phyloP scores from a whole-genome alignment of 2,113 vertebrate genomes.

The Callithrix jacchus region DNA sequence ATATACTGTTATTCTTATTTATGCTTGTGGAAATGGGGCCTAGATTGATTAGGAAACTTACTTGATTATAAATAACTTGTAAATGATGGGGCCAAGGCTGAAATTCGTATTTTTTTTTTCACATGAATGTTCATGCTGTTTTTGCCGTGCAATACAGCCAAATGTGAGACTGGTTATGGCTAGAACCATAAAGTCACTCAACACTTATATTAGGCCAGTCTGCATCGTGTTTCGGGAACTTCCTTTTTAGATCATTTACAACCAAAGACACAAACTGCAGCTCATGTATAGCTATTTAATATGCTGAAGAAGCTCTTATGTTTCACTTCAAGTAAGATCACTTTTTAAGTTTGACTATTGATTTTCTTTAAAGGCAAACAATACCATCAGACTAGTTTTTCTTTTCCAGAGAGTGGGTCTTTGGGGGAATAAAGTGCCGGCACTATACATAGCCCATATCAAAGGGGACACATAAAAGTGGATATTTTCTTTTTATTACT shows the following conservation, averaged over 20 bases:
- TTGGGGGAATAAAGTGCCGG: constrained; percentile 38
- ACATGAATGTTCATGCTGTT: background rate
- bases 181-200: background rate
- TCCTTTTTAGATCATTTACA: constrained; percentile 19
- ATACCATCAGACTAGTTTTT: constrained; percentile 58
- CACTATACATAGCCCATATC: constrained; percentile 63
- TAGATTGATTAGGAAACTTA: background rate
- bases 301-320: background rate
- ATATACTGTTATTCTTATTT: background rate
- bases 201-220: background rate
- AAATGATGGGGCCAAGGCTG: background rate
- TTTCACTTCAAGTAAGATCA: constrained; percentile 34
- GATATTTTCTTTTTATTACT: constrained; percentile 79
- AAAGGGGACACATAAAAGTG: constrained; percentile 76
- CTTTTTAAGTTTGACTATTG: constrained; percentile 60
- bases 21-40: background rate
- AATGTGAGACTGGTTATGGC: background rate
- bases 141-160: background rate
- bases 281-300: background rate
- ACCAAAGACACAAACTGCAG: background rate
- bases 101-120: background rate
- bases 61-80: background rate
- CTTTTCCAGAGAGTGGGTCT: constrained; percentile 57
- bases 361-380: constrained; percentile 74
- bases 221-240: background rate